Base-by-base conservation (phyloP, 1,140 invertebrate species). In the Musca domestica region DNA sequence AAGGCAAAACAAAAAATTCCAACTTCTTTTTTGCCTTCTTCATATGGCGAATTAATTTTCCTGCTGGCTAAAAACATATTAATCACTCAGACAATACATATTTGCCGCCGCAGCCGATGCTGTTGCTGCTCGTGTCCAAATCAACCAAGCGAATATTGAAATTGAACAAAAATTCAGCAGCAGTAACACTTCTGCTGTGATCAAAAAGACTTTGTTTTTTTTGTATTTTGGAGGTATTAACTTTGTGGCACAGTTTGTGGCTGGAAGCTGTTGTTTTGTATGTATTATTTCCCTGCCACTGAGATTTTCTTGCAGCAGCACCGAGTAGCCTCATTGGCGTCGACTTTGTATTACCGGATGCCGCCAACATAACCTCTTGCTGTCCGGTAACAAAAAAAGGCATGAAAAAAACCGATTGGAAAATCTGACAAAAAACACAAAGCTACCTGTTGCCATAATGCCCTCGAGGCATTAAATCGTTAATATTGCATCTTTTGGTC, bases 361-460 rank as follows among this genome's bases (percentile, higher is more conserved):
- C 34, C 34, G 34, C 10, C 34, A 12, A 5, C 9, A 41, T 2
- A 41, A 12, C 34, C 34, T 2, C 4, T 7, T 7, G 10, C 34
- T 41, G 27, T 30, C 27, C 9, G 9, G 27, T 14, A 20, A 19
- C 22, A 63, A 41, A 41, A 47, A 65, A 67, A 25, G 46, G n/a
- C n/a, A n/a, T n/a, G n/a, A n/a, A n/a, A n/a, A n/a, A n/a, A n/a
- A n/a, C n/a, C n/a, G n/a, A 52, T 46, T 52, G 61, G 67, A 52
- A 56, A 56, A 63, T 15, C 48, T 12, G 30, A 48, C 67, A 61
- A 63, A 34, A 34, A 41, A 48, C 51, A 30, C 23, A 17, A 20
- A 64, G 68, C 72, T 74, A 73, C 68, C 71, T 71, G 74, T 67
- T 76, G 73, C 68, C 70, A 64, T 61, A 56, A 41, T 69, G 70